Base-by-base conservation (phyloP, 1,140 invertebrate species). In the Metaphire vulgaris region DNA sequence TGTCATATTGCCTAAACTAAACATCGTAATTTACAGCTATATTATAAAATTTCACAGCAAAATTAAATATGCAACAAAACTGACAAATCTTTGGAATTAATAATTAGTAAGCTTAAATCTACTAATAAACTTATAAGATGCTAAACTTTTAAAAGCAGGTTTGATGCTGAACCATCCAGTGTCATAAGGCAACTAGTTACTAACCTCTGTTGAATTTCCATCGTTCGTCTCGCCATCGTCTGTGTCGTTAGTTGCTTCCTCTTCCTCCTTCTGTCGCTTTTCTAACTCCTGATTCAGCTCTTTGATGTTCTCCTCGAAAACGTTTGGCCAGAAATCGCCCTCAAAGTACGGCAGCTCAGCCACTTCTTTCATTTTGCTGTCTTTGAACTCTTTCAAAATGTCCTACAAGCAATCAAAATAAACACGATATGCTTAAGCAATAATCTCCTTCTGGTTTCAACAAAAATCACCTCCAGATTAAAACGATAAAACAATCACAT, bases 291-390 rank as follows among this genome's bases (percentile, higher is more conserved):
- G 93, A 85, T 97, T 94, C 77, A 98, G 88, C 86, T 99, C 97
- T 85, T 98, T 97, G 75, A 99, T 99, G 84, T 94, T 96, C 85
- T 99, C 97, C 88, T 99, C 98, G 15, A 99, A 88, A 14, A 99
- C 95, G 87, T 99, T 99, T 6, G 98, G 97, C 98, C 98, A 99
- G 87, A 99, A 99, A 87, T 99, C 98, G 64, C 98, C 98, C 88
- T 99, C 97, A 86, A 99, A 99, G 86, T 99, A 99, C 0, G 98
- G 97, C 81, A 99, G 88, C 83, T 98, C 95, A 21, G 94, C 94
- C 31, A 97, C 95, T 74, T 94, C 96, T 72, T 90, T 91, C 78
- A 99, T 88, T 85, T 94, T 95, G 85, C 98, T 97, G 88, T 99
- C 97, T 90, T 96, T 93, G 2, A 97, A 97, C 91, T 99, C 96